These are phyloP conservation scores for Eupithecia tripunctaria DNA, from an alignment of 2,888 invertebrate genomes.

Conservation along the genomic window DNA sequence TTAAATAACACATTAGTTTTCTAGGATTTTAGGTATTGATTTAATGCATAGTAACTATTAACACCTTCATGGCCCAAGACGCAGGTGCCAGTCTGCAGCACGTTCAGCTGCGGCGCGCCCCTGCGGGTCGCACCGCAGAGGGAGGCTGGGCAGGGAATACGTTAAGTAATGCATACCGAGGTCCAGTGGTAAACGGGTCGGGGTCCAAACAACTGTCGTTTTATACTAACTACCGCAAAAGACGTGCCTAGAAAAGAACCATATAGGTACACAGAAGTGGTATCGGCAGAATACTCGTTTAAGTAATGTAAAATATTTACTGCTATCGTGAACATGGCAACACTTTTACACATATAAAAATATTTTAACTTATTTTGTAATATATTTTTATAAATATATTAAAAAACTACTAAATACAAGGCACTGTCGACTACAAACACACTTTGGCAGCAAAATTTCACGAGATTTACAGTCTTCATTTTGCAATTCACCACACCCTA, in stretches of 20 bases:
- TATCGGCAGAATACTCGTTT: slow-evolving; percentile 1
- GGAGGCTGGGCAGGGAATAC: too few species aligned
- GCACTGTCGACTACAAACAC: slow-evolving; percentile 85
- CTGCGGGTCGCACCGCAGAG: too few species aligned
- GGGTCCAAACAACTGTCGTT: background rate
- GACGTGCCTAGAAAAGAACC: slow-evolving; percentile 8
- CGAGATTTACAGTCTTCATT: slow-evolving; percentile 57
- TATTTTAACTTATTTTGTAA: slow-evolving; percentile 77
- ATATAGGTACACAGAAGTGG: background rate
- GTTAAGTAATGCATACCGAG: background rate
- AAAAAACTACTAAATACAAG: slow-evolving; percentile 75
- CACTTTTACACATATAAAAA: slow-evolving; percentile 82
- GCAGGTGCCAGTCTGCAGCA: too few species aligned
- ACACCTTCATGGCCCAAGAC: too few species aligned
- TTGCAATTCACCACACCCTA: slow-evolving; percentile 62
- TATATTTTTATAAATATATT: slow-evolving; percentile 81
- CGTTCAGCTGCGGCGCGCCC: too few species aligned
- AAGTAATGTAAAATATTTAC: slow-evolving; percentile 54
- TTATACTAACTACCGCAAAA: slow-evolving; percentile 16
- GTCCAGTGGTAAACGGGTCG: background rate
- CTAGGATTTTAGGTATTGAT: background rate
- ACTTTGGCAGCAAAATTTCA: slow-evolving; percentile 83
- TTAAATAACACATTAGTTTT: background rate
- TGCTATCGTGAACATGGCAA: slow-evolving; percentile 82
- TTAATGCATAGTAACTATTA: background rate